These are phyloP conservation scores for Phrynosoma blainvillii DNA, from an alignment of 2,113 vertebrate species.

Conservation along the genomic window DNA sequence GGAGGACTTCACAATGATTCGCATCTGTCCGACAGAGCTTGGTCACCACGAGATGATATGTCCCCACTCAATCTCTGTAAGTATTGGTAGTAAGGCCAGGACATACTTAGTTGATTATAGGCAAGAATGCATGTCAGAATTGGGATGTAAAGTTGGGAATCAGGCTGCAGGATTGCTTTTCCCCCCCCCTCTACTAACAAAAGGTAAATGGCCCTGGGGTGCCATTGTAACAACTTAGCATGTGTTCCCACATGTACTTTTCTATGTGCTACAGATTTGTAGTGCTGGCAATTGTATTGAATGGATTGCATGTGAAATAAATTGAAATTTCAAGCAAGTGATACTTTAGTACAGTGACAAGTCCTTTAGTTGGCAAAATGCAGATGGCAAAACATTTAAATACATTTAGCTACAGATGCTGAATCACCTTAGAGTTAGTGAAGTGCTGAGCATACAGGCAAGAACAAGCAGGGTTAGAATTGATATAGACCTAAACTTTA, in stretches of 20 bases:
- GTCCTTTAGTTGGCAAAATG: neutral
- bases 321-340: neutral
- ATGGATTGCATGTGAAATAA: too few relatives aligned
- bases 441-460: neutral
- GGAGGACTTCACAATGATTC: constrained; percentile 74
- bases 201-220: neutral
- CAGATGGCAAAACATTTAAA: neutral
- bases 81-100: constrained; percentile 31
- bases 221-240: neutral
- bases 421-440: neutral
- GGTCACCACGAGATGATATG: constrained; percentile 76
- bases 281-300: too few relatives aligned
- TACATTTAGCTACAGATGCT: neutral
- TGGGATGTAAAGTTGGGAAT: neutral
- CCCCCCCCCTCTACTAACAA: neutral
- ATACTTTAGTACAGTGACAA: neutral
- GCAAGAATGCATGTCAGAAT: neutral
- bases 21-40: constrained; percentile 71
- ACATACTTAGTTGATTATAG: neutral
- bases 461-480: neutral
- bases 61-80: constrained; percentile 80
- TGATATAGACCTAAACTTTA: neutral
- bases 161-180: neutral
- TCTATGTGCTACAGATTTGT: neutral
- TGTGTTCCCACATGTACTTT: neutral